Percentiles rank a stretch among this genome's conserved stretches.
Evolutionary conservation across 2,797 vertebrate species (phyloP).

Genomic region (Rousettus madagascariensis): DNA sequence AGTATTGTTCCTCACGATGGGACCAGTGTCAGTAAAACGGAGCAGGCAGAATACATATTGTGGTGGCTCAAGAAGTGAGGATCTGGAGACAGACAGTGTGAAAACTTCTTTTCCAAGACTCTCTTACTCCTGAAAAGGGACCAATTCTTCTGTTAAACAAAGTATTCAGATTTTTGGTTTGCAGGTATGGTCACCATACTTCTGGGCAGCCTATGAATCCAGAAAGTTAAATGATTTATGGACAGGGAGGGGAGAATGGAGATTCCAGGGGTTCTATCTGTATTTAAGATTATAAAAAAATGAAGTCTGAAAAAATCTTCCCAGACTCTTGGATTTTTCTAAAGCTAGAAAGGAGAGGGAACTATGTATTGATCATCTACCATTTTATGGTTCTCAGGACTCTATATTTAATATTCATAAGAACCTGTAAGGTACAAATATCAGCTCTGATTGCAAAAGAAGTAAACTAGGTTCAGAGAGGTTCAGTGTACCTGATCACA

Average conservation of each 20-base stretch:
- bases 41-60: background rate
- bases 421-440: background rate
- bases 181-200: background rate
- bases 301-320: background rate
- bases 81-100: background rate
- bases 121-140: background rate
- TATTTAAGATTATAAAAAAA: background rate
- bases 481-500: background rate
- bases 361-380: background rate
- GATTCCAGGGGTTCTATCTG: background rate
- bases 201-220: background rate
- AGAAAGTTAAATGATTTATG: constrained; percentile 23
- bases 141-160: background rate
- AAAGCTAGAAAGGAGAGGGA: constrained; percentile 7
- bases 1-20: background rate
- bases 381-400: background rate
- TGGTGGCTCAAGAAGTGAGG: background rate
- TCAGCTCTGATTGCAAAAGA: background rate
- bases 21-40: background rate
- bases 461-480: background rate
- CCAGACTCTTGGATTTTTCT: background rate
- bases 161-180: constrained; percentile 1
- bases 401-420: background rate
- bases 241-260: background rate
- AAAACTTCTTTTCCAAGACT: background rate